Base-by-base conservation (phyloP, 37 sponge, comb jelly and placozoan genomes). In the Sycon ciliatum region DNA sequence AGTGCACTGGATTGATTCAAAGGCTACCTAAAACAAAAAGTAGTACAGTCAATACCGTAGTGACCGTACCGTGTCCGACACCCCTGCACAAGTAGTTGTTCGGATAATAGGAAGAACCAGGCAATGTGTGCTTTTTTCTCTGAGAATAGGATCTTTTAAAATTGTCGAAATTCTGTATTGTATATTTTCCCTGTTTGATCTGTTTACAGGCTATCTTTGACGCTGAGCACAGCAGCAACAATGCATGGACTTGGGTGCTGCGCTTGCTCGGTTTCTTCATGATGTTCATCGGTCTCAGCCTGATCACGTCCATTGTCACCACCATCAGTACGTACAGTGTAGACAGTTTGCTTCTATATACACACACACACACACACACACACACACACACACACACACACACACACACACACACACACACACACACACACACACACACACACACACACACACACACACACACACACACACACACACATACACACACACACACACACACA, bases 151-250 rank as follows among this genome's bases (percentile, higher is more conserved):
- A n/a, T n/a, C n/a, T n/a, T n/a, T n/a, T n/a, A n/a, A n/a, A n/a
- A n/a, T n/a, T n/a, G n/a, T n/a, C n/a, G n/a, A n/a, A n/a, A n/a
- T n/a, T n/a, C n/a, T 16, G 7, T 42, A 13, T 42, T 42, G 7
- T 13, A 42, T 42, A 13, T 42, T 42, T 42, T 13, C 7, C 13
- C 13, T 42, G 7, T 42, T 13, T 20, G 13, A 13, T 38, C 67
- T 46, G 33, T 1, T 33, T 18, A n/a, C 52, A 80, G 82, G 82
- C 75, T 61, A 62, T 81, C 55, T 76, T 81, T 39, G 40, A 23
- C 0, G 68, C 36, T 22, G 77, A 81, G 71, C 77, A 81, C 33
- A 4, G 77, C 22, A 69, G 40, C 0, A 81, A 81, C 34, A 36
- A 6, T 23, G 36, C 26, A 0, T 34, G 75, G 53, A 81, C 82